Percentiles rank a stretch among this genome's conserved stretches.
Evolutionary conservation across 2,888 invertebrate genomes (phyloP).

Genomic region (Brenthis hecate): DNA sequence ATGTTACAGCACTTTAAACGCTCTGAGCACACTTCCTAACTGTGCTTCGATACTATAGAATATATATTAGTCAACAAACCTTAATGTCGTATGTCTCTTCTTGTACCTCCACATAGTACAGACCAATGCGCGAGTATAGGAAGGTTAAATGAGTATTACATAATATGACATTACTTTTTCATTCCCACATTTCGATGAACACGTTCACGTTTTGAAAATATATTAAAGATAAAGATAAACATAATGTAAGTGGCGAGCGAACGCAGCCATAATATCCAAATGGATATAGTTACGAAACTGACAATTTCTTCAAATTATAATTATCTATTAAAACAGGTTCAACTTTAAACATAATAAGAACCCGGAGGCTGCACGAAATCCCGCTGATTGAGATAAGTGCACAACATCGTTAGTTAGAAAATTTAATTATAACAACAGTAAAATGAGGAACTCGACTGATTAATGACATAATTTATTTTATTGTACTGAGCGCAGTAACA

Average conservation of each 20-base stretch:
- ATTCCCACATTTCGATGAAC: constrained; percentile 33
- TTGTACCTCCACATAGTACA: too few relatives aligned
- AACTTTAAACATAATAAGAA: constrained; percentile 44
- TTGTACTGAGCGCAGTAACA: constrained; percentile 28
- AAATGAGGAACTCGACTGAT: constrained; percentile 31
- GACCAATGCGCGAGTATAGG: too few relatives aligned
- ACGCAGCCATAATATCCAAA: constrained; percentile 16
- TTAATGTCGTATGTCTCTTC: too few relatives aligned
- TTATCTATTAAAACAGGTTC: constrained; percentile 53
- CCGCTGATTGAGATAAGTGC: constrained; percentile 49
- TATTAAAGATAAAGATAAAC: constrained; percentile 26
- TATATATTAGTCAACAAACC: constrained; percentile 6
- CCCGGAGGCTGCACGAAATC: constrained; percentile 48
- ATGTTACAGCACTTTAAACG: neutral
- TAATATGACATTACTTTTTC: constrained; percentile 23
- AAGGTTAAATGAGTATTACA: constrained; percentile 6
- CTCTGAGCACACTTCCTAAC: neutral
- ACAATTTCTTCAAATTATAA: constrained; percentile 58
- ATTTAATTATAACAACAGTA: constrained; percentile 30
- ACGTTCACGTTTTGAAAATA: constrained; percentile 25
- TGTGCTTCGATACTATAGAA: neutral
- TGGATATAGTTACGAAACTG: constrained; percentile 52
- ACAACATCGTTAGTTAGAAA: constrained; percentile 21
- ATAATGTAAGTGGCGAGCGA: constrained; percentile 18
- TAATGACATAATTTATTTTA: constrained; percentile 37